These are phyloP conservation scores for Orthonevra nobilis DNA, from an alignment of 2,888 invertebrate species.

Conservation along the genomic window DNA sequence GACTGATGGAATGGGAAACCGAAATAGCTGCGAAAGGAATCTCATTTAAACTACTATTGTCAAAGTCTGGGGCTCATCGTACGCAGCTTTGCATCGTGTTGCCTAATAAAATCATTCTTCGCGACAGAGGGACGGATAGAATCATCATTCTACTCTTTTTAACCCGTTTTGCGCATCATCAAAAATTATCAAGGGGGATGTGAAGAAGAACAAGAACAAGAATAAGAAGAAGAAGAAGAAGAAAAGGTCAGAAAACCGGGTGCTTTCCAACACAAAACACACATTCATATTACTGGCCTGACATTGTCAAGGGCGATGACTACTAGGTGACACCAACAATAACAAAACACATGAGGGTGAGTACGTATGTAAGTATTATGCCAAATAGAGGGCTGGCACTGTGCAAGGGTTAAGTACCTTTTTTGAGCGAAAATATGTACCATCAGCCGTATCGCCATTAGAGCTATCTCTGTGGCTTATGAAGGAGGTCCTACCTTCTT, in stretches of 20 bases:
- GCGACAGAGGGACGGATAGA: not conserved
- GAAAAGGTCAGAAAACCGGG: constrained; percentile 15
- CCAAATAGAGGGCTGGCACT: too few species aligned
- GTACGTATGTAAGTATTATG: too few species aligned
- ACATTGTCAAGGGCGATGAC: constrained; percentile 28
- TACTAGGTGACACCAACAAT: constrained; percentile 6
- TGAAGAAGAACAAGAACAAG: not conserved
- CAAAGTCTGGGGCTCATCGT: not conserved
- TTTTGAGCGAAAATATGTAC: too few species aligned
- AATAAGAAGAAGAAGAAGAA: too few species aligned
- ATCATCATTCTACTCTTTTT: constrained; percentile 14
- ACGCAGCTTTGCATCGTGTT: constrained; percentile 2
- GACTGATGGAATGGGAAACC: not conserved
- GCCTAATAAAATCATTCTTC: constrained; percentile 6
- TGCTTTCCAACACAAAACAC: not conserved
- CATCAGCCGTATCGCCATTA: too few species aligned
- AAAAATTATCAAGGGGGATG: constrained; percentile 11
- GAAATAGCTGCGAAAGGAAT: not conserved
- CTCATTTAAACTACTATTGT: not conserved
- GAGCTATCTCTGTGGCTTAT: too few species aligned
- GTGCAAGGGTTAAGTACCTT: too few species aligned
- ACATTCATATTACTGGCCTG: not conserved
- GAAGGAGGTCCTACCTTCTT: too few species aligned
- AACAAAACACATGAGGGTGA: too few species aligned
- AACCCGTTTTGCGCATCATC: constrained; percentile 27